Base-by-base conservation (phyloP, 2,113 vertebrate species). In the Orthonyx spaldingii region DNA sequence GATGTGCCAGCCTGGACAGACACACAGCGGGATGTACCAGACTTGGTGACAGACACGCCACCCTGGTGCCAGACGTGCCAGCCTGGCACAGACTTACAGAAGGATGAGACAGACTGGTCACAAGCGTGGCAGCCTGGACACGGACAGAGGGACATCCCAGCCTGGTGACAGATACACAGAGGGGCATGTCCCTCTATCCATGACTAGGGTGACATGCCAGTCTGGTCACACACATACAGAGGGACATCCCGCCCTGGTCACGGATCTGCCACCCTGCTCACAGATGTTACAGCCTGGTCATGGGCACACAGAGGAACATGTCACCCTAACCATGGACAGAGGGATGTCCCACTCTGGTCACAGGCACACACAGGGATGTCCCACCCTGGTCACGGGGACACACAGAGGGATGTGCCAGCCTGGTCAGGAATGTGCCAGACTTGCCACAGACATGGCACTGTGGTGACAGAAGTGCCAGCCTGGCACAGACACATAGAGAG, bases 401-500 rank as follows among this genome's bases (percentile, higher is more conserved):
- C 17, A 50, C 11, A 19, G 27, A 87, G 8, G 24, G 42, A 35
- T 0, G 0, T 10, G 26, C 53, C 59, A 85, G 20, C 32, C 41
- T 49, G 39, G 13, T 56, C 71, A 83, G 33, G 17, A n/a, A 89
- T 20, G 4, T 44, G 27, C 22, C 44, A 88, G 17, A 12, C 35
- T 26, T 1, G 6, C 24, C 63, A 69, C 0, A 1, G 26, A 56
- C 4, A 30, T 10, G 41, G 28, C 72, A 87, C 6, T 2, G 1
- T 23, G 37, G 28, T 77, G 41, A 35, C 70, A 41, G 35, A 75
- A 0, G 0, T 46, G 72, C 39, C 84, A 86, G 11, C 53, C 33
- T 32, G 18, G 49, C 49, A 72, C 33, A 16, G 15, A 44, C 37
- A 86, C 60, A 35, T 16, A 32, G 37, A 57, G 7, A 8, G 41